These are phyloP conservation scores for Galago senegalensis DNA, from an alignment of 2,797 vertebrate species.

Conservation along the genomic window DNA sequence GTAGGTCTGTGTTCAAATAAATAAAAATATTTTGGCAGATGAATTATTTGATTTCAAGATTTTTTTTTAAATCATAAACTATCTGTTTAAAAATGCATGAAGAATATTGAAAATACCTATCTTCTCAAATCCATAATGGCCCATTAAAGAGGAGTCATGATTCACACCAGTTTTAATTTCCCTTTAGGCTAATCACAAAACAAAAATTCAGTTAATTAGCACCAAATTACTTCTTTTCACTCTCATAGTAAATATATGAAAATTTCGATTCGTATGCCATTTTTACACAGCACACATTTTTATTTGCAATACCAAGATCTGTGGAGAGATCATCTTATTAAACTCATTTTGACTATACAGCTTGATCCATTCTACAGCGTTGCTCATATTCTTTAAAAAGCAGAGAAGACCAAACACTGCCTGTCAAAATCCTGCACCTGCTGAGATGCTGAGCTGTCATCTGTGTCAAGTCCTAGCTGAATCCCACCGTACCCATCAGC, in stretches of 20 bases:
- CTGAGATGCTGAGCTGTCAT: background rate
- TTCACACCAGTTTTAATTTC: constrained; percentile 58
- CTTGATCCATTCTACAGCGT: background rate
- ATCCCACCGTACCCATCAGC: background rate
- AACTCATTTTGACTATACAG: background rate
- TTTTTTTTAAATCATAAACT: background rate
- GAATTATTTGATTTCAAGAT: constrained; percentile 55
- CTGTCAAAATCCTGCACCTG: background rate
- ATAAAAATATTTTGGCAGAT: constrained; percentile 58
- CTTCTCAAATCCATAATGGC: constrained; percentile 5
- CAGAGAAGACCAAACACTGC: background rate
- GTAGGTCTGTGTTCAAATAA: constrained; percentile 8
- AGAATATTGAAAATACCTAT: background rate
- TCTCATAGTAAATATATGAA: constrained; percentile 7
- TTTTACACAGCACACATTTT: background rate
- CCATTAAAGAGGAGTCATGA: constrained; percentile 6
- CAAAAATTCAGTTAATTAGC: constrained; percentile 46
- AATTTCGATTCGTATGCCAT: background rate
- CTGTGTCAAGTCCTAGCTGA: background rate
- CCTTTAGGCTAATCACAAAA: constrained; percentile 52
- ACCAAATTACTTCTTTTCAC: constrained; percentile 24
- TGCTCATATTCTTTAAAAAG: background rate
- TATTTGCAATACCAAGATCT: background rate
- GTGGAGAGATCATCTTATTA: background rate
- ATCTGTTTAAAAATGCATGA: constrained; percentile 52